Base-by-base conservation (phyloP, 1,140 invertebrate genomes). In the Ceratina japonica region DNA sequence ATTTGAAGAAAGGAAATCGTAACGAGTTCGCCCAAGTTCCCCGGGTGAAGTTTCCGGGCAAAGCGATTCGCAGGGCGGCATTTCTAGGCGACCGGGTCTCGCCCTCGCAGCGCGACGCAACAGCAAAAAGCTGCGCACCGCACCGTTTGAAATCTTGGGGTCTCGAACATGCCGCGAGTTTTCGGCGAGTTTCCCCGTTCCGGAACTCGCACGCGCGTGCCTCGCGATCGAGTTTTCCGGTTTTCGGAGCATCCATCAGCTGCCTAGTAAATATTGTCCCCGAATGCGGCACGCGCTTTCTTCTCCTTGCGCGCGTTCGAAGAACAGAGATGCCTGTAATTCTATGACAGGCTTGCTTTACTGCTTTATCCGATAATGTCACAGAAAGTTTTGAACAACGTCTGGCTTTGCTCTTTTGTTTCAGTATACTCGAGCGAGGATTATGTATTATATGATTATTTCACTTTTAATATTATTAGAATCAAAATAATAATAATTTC, bases 1-100 rank as follows among this genome's bases (percentile, higher is more conserved):
- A 66, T 64, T 70, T 49, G 75, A 59, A 59, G 64, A 84, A 79
- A 66, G 27, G 24, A 66, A 75, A 54, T 63, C 27, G 68, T 72
- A 78, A 78, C 58, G 75, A 78, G 68, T 78, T 77, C 54, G 58
- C 44, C 24, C 31, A 61, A 78, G 20, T 78, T 71, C 12, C 2
- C 22, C 49, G 4, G 18, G 52, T 12, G 22, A 59, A 64, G 22
- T 76, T 69, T 22, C 4, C 15, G 8, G 24, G 10, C 27, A 51
- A 69, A 75, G 24, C 49, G 71, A 20, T 27, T 31, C 52, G 63
- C 58, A 15, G 52, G 2, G 18, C 1, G 51, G 44, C 22, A 54
- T 79, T 79, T 68, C 65, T n/a, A 0, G 16, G 63, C 24, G 27
- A 49, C 20, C 27, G 27, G 4, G 15, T 15, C 5, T 63, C 27